Evolutionary conservation across 2,888 invertebrate genomes (phyloP), one percentile per base, ranked within the genome.

Genomic region (Drosophila niveifrons): DNA sequence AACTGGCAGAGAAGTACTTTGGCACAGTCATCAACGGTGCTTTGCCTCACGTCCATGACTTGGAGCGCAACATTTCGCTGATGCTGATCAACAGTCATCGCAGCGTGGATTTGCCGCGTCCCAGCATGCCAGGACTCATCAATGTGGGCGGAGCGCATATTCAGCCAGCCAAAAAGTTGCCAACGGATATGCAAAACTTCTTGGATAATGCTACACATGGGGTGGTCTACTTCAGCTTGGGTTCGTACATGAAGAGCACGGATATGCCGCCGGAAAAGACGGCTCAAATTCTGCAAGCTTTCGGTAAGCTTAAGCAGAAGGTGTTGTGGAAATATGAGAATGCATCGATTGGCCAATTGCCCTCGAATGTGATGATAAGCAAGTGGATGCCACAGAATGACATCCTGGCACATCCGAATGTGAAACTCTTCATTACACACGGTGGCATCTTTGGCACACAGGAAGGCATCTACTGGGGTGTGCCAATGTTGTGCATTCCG

Each of bases 351-450:
- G 90, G 91, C 1, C 84, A 92, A 43, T 66, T 93, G 52, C 93
- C 93, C 0, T 2, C 86, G 1, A 93, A 93, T 83, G 91, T 94
- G 0, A 91, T 93, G 82, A 88, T 93, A 2, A 78, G 89, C 36
- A 93, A 93, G 76, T 94, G 94, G 94, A 89, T 94, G 75, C 94
- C 94, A 1, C 94, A 94, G 85, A 93, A 92, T 63, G 94, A 93
- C 70, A 92, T 94, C 50, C 66, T 92, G 72, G 93, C 92, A 1
- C 93, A 93, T 83, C 90, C 89, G 0, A 93, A 93, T 80, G 83
- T 93, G 0, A 91, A 91, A 48, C 64, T 93, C 0, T 93, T 93
- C 73, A 93, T 93, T 17, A 92, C 93, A 2, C 93, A 93, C 66
- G 93, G 93, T 10, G 93, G 93, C 31, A 80, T 92, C 15, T 91